phyloP scores from a whole-genome alignment of 2,888 invertebrate species.

The Acanthopleura granulata region DNA sequence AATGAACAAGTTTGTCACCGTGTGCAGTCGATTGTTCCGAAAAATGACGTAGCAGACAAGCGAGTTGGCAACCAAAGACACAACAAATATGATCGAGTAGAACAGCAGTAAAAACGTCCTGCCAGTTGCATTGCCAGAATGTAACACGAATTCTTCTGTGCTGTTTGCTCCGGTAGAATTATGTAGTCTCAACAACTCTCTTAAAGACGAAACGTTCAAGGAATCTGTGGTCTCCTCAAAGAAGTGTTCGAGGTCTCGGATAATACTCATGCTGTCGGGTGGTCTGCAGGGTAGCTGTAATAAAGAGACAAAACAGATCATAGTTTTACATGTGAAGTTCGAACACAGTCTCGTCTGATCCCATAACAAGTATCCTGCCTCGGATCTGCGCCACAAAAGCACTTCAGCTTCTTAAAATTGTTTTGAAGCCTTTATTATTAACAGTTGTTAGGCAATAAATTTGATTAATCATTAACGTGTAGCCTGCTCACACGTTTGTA shows the following conservation, averaged over 20 bases:
- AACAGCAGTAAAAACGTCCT: slow-evolving; percentile 39
- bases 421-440: no score
- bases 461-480: no score
- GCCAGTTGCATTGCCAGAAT: slow-evolving; percentile 26
- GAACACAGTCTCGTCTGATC: no score
- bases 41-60: slow-evolving; percentile 62
- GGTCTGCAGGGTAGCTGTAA: no score
- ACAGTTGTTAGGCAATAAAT: no score
- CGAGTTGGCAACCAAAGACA: slow-evolving; percentile 59
- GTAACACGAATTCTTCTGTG: slow-evolving; percentile 18
- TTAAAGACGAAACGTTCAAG: slow-evolving; percentile 24
- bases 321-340: no score
- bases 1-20: slow-evolving; percentile 64
- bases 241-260: slow-evolving; percentile 29
- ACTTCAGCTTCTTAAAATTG: no score
- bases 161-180: slow-evolving; percentile 26
- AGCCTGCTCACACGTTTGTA: no score
- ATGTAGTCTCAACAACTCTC: slow-evolving; percentile 24
- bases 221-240: slow-evolving; percentile 26
- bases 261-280: slow-evolving; percentile 27
- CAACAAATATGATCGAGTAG: slow-evolving; percentile 47
- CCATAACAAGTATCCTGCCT: no score
- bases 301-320: no score
- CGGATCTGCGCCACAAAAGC: no score
- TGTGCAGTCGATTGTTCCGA: slow-evolving; percentile 58